Evolutionary conservation across 2,797 vertebrate genomes (phyloP), one percentile per base, ranked within the genome.

Genomic region (Chromis chromis): DNA sequence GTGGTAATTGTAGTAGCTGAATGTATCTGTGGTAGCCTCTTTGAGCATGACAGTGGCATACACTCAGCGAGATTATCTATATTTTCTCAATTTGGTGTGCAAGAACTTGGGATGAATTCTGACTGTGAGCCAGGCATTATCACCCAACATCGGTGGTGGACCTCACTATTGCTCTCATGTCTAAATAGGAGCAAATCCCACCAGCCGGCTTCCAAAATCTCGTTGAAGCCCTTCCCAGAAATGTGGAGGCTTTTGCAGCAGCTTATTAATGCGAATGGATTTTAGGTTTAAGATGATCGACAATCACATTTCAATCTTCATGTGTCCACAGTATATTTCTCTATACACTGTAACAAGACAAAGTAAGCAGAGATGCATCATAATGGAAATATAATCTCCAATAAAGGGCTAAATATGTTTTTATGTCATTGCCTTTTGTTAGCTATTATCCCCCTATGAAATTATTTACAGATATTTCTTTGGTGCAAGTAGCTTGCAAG

Each of bases 381-480:
- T 40, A 67, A 39, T 36, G 11, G 27, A 66, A 60, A 54, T 49
- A 53, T 3, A 56, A 62, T 63, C 52, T 58, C 52, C 27, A 70
- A 28, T 59, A 28, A 76, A 54, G 1, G 4, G 3, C 1, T 46
- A 57, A 56, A 49, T 19, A 17, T 68, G 53, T 57, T 68, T 65
- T 58, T 40, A 56, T 40, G 13, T 24, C 28, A 21, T 27, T 63
- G 63, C 8, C 36, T 72, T 74, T 74, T 66, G 55, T 65, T 44
- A 48, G 28, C 58, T 48, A 28, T 75, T 63, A 80, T 71, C 60
- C 70, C 25, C 9, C 39, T 12, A 54, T 79, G 21, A 83, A 73
- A 44, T 76, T 61, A 84, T 79, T 84, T 82, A 68, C 64, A 65
- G 74, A 74, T 53, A 52, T 71, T 58, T 79, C 62, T 85, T 55